Conservation (phyloP, 2,888 invertebrate genomes). For the Thereva unica region DNA sequence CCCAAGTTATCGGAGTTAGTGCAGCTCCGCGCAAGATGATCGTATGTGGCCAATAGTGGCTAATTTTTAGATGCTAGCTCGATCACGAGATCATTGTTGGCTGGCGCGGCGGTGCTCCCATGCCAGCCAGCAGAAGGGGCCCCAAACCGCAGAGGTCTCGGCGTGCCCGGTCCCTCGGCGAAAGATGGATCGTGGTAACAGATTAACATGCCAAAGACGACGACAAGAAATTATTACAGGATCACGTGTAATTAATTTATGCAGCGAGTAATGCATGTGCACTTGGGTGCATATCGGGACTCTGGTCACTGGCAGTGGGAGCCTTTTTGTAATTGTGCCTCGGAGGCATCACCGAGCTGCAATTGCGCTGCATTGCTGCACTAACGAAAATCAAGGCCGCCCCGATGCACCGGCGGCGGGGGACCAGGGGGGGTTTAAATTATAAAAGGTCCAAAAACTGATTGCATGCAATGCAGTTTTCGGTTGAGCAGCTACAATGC, state of each 20-base stretch:
- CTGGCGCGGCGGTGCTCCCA: neutral
- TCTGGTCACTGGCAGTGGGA: constrained; percentile 27
- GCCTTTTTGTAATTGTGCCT: constrained; percentile 37
- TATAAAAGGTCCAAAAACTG: constrained; percentile 25
- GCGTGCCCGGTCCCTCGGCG: neutral
- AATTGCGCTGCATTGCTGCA: constrained; percentile 42
- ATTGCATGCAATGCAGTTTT: constrained; percentile 24
- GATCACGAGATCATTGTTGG: constrained; percentile 1
- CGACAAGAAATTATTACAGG: constrained; percentile 44
- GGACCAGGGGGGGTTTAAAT: constrained; percentile 4
- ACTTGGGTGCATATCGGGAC: constrained; percentile 25
- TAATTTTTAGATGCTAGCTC: constrained; percentile 6
- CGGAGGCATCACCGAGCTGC: constrained; percentile 40
- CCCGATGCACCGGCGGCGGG: constrained; percentile 35
- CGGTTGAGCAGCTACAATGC: constrained; percentile 4
- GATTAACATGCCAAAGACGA: constrained; percentile 29
- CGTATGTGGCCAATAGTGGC: constrained; percentile 8
- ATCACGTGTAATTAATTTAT: constrained; percentile 45
- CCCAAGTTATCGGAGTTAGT: neutral
- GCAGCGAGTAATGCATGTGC: constrained; percentile 39
- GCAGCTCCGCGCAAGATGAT: neutral
- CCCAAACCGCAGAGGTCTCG: neutral
- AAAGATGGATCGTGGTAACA: constrained; percentile 13
- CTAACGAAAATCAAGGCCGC: constrained; percentile 42
- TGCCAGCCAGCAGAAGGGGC: neutral